A percentile compares a stretch with the other conserved stretches of the same genome.
Evolutionary conservation across 2,888 invertebrate genomes (phyloP).

Genomic region (Teleogryllus oceanicus): DNA sequence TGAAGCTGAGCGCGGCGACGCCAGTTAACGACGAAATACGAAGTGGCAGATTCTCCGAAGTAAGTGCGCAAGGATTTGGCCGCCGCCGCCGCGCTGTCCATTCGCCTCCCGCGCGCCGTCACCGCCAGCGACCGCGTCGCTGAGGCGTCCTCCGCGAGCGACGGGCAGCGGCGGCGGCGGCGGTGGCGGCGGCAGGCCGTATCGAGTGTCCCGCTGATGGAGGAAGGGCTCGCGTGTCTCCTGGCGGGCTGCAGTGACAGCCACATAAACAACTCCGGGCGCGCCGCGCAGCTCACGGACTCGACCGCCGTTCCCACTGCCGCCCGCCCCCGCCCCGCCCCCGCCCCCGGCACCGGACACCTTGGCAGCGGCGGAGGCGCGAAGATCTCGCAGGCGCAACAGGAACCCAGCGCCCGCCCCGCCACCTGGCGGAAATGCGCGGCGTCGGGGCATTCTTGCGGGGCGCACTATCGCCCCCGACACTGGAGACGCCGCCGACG

Average conservation of each 20-base stretch:
- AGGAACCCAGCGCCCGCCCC: neutral
- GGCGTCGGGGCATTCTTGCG: neutral
- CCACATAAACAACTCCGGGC: slow-evolving; percentile 32
- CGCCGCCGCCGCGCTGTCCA: too few relatives aligned
- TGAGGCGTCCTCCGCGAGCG: too few relatives aligned
- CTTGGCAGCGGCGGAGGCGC: neutral
- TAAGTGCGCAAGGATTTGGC: too few relatives aligned
- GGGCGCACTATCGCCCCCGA: neutral
- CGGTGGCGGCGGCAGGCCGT: neutral
- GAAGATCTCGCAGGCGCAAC: neutral
- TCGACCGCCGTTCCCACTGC: neutral
- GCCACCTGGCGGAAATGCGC: neutral
- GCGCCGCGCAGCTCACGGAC: neutral
- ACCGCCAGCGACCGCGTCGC: too few relatives aligned
- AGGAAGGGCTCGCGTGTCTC: neutral
- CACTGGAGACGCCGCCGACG: too few relatives aligned
- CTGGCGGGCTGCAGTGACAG: slow-evolving; percentile 27
- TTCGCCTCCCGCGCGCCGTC: too few relatives aligned
- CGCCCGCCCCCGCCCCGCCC: neutral
- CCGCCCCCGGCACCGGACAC: neutral
- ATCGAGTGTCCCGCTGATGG: neutral
- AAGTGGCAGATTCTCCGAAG: too few relatives aligned
- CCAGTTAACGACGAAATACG: too few relatives aligned
- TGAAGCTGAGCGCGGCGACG: too few relatives aligned
- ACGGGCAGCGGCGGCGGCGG: too few relatives aligned